These are phyloP conservation scores for Elysia crispata DNA, from an alignment of 2,888 invertebrate species.

Conservation along the genomic window DNA sequence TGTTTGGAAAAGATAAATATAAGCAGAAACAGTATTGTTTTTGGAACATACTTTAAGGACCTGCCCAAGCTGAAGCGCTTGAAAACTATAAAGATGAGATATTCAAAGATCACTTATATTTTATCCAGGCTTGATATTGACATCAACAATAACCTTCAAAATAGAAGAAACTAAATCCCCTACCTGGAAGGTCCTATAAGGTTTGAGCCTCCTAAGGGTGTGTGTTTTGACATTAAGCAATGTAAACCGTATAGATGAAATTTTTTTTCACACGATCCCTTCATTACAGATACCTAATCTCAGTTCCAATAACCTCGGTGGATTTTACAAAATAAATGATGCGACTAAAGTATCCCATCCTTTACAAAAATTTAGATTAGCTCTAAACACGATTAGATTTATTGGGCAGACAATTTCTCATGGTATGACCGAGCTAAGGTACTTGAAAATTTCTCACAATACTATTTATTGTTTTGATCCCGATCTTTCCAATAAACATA, in stretches of 20 bases:
- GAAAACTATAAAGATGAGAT: neutral
- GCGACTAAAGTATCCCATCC: neutral
- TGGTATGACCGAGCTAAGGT: neutral
- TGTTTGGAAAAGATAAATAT: neutral
- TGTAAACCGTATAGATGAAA: neutral
- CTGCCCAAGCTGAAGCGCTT: slow-evolving; percentile 6
- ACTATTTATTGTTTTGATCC: neutral
- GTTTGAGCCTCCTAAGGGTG: neutral
- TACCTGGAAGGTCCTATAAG: slow-evolving; percentile 14
- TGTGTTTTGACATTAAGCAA: neutral
- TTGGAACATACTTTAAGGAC: slow-evolving; percentile 21
- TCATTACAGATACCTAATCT: slow-evolving; percentile 24
- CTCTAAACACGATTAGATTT: neutral
- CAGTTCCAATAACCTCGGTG: slow-evolving; percentile 9
- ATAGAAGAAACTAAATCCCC: neutral
- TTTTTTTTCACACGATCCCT: slow-evolving; percentile 13
- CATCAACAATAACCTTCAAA: neutral
- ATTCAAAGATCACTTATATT: neutral
- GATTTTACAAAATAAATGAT: neutral
- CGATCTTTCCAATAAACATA: neutral
- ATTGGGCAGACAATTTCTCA: neutral
- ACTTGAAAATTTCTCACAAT: neutral
- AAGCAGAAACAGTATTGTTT: slow-evolving; percentile 5
- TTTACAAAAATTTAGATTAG: neutral
- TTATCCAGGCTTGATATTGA: neutral